Conservation (phyloP, 2,113 vertebrate species). For the Sminthopsis crassicaudata region DNA sequence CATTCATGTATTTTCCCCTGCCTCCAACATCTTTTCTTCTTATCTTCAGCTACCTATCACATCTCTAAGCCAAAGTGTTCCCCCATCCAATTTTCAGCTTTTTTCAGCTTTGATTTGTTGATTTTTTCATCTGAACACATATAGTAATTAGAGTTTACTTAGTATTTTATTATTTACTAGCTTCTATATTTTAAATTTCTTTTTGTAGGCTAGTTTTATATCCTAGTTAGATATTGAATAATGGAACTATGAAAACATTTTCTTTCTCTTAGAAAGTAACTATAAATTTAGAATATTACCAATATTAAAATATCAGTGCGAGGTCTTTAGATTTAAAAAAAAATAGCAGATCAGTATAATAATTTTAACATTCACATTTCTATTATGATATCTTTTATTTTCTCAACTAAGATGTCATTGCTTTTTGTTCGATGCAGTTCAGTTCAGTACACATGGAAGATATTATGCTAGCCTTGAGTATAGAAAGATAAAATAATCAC, state of each 20-base stretch:
- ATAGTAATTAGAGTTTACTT: background rate
- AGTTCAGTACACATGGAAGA: background rate
- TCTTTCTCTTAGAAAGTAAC: background rate
- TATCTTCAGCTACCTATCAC: background rate
- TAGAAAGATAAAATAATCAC: background rate
- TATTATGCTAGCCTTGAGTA: background rate
- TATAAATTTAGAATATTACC: background rate
- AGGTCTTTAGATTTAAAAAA: background rate
- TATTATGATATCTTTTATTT: background rate
- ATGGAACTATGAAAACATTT: background rate
- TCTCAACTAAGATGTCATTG: background rate
- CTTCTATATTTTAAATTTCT: background rate
- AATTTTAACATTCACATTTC: background rate
- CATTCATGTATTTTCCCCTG: background rate
- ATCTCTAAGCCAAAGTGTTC: background rate
- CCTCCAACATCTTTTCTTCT: background rate
- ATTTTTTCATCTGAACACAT: background rate
- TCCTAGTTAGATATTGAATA: background rate
- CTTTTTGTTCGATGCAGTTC: background rate
- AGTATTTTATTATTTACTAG: background rate
- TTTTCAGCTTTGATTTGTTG: background rate
- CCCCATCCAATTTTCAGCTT: background rate
- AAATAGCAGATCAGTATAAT: background rate
- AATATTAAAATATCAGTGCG: background rate
- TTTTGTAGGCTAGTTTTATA: background rate